A percentile compares a stretch with the other conserved stretches of the same genome.
Conservation (phyloP, 2,113 vertebrate species). For the Tinamus guttatus region DNA sequence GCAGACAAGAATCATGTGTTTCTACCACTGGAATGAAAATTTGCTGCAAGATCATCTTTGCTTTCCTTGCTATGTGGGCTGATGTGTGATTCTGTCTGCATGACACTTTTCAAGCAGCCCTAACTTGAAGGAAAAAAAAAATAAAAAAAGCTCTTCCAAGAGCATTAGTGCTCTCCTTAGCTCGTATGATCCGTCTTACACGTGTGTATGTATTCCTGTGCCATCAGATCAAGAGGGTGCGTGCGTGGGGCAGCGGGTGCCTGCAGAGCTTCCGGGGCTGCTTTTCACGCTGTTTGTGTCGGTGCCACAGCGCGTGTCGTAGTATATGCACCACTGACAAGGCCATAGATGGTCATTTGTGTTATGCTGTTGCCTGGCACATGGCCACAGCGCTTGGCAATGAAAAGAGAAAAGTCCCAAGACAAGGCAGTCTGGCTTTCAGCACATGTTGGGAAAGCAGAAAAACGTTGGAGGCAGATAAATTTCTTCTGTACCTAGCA, state of each 20-base stretch:
- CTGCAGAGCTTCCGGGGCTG: background rate
- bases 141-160: background rate
- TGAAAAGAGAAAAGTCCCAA: conserved; percentile 33
- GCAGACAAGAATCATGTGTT: background rate
- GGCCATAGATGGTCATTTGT: conserved; percentile 66
- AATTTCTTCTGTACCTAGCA: background rate
- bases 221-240: background rate
- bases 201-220: background rate
- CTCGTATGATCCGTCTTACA: background rate
- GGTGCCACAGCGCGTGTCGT: background rate
- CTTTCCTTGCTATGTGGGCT: background rate
- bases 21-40: background rate
- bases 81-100: background rate
- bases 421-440: conserved; percentile 10
- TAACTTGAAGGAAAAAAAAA: background rate
- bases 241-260: background rate
- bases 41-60: background rate
- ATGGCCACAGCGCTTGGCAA: background rate
- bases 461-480: background rate
- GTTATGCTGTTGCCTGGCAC: background rate
- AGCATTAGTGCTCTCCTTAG: background rate
- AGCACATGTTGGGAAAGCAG: conserved; percentile 35
- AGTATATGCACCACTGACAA: background rate
- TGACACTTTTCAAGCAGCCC: background rate
- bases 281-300: rapidly evolving